Conservation (phyloP, 2,888 invertebrate genomes). For the Apotomis capreana region DNA sequence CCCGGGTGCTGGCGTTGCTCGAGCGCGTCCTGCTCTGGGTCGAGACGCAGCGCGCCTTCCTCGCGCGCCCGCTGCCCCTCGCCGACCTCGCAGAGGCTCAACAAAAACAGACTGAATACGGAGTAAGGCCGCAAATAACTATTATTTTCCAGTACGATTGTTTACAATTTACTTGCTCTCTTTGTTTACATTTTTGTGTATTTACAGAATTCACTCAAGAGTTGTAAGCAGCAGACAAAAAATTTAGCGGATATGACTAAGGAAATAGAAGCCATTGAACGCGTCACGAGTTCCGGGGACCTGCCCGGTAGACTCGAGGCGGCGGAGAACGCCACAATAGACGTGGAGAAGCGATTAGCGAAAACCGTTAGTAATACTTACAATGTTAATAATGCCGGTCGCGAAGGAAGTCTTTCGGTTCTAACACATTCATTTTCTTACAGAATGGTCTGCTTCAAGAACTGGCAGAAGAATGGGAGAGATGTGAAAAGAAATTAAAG, state of each 20-base stretch:
- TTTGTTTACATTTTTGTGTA: slow-evolving; percentile 26
- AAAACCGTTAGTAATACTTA: slow-evolving; percentile 88
- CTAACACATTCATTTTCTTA: slow-evolving; percentile 55
- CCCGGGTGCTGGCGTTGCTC: slow-evolving; percentile 91
- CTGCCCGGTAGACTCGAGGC: slow-evolving; percentile 93
- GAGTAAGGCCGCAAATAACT: slow-evolving; percentile 83
- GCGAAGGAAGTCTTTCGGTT: background rate
- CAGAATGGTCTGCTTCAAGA: slow-evolving; percentile 95
- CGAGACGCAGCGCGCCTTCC: slow-evolving; percentile 90
- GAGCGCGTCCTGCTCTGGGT: slow-evolving; percentile 93
- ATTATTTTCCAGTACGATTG: background rate
- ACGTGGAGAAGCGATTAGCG: slow-evolving; percentile 91
- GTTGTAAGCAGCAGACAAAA: slow-evolving; percentile 93
- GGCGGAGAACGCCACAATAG: slow-evolving; percentile 93
- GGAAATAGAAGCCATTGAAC: slow-evolving; percentile 92
- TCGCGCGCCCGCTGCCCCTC: slow-evolving; percentile 90
- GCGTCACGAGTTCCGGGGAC: slow-evolving; percentile 92
- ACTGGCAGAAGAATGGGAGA: slow-evolving; percentile 97
- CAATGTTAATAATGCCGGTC: background rate
- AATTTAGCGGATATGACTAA: slow-evolving; percentile 96
- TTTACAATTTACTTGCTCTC: background rate
- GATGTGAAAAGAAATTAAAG: slow-evolving; percentile 96
- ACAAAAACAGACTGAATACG: slow-evolving; percentile 93
- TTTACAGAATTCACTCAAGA: slow-evolving; percentile 91
- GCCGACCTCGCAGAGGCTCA: slow-evolving; percentile 91